A percentile compares a stretch with the other conserved stretches of the same genome.
These are phyloP conservation scores for Pterostichus niger DNA, from an alignment of 2,888 invertebrate species.

Conservation along the genomic window DNA sequence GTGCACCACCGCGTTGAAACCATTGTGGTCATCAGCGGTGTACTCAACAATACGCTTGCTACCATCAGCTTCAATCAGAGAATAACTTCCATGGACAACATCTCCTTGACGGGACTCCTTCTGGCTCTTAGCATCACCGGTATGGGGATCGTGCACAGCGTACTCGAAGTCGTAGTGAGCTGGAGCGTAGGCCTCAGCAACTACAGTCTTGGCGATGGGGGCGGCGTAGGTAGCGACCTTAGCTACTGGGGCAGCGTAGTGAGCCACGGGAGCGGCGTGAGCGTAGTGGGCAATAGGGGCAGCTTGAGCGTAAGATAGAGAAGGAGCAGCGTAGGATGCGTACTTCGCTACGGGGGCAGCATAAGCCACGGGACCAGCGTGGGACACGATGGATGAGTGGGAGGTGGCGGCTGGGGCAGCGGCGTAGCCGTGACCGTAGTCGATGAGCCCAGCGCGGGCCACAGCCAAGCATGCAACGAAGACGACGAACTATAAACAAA, in stretches of 20 bases:
- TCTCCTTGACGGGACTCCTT: constrained; percentile 76
- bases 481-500: constrained; percentile 13
- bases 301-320: constrained; percentile 67
- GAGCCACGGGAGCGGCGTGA: constrained; percentile 68
- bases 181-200: constrained; percentile 73
- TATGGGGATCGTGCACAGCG: constrained; percentile 75
- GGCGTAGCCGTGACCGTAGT: constrained; percentile 57
- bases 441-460: constrained; percentile 58
- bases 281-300: constrained; percentile 70
- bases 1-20: constrained; percentile 76
- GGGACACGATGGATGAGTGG: constrained; percentile 63
- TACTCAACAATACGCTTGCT: constrained; percentile 75
- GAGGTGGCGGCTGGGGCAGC: constrained; percentile 68
- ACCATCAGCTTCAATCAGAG: constrained; percentile 76
- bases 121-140: constrained; percentile 76
- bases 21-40: constrained; percentile 75
- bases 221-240: constrained; percentile 36
- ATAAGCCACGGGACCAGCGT: constrained; percentile 54
- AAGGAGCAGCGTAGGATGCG: constrained; percentile 66
- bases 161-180: constrained; percentile 76
- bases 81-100: constrained; percentile 75
- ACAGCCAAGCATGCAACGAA: constrained; percentile 71
- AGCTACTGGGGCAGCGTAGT: constrained; percentile 45
- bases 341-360: constrained; percentile 66
- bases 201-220: constrained; percentile 74